Conservation (phyloP, 2,888 invertebrate genomes). For the Eristalis arbustorum region DNA sequence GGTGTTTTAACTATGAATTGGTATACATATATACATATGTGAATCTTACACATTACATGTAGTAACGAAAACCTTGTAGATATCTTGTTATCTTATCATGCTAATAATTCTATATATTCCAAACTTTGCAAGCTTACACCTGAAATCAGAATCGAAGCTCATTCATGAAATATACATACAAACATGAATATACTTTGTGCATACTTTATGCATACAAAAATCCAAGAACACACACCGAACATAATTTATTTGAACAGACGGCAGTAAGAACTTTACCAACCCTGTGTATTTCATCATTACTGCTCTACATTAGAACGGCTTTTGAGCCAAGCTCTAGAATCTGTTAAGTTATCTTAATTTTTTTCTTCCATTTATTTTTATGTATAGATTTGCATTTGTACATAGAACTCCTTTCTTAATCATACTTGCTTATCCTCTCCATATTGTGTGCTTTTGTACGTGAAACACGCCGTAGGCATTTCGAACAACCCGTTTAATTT, state of each 20-base stretch:
- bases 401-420: constrained; percentile 3
- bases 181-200: too few species aligned
- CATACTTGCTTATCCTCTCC: constrained; percentile 9
- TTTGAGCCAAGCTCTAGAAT: constrained; percentile 1
- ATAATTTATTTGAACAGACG: constrained; percentile 9
- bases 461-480: constrained; percentile 29
- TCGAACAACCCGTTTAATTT: constrained; percentile 24
- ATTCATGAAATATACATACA: too few species aligned
- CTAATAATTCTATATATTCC: too few species aligned
- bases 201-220: not conserved
- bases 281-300: not conserved
- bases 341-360: constrained; percentile 38
- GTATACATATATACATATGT: too few species aligned
- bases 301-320: constrained; percentile 11
- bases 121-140: too few species aligned
- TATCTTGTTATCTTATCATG: too few species aligned
- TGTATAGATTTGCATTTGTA: not conserved
- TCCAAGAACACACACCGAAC: not conserved
- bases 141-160: too few species aligned
- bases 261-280: not conserved
- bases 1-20: too few species aligned
- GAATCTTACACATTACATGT: too few species aligned
- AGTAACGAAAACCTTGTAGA: too few species aligned
- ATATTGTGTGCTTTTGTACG: constrained; percentile 3
- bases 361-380: constrained; percentile 5